A percentile compares a stretch with the other conserved stretches of the same genome.
These are phyloP conservation scores for Drosophila lutescens DNA, from an alignment of 2,888 invertebrate genomes.

Conservation along the genomic window DNA sequence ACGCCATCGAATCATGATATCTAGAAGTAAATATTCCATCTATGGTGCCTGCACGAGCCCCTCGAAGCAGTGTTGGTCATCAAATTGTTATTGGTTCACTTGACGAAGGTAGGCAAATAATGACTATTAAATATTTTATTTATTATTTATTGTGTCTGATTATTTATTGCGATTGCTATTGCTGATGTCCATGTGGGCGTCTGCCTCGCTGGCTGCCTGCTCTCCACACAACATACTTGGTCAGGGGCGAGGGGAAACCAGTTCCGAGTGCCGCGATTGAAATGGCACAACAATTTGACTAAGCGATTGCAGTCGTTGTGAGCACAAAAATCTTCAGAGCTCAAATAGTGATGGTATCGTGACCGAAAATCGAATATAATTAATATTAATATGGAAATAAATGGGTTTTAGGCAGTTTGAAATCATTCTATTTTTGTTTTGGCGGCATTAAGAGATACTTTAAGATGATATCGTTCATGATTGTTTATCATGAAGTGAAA, in stretches of 20 bases:
- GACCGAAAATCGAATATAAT: constrained; percentile 16
- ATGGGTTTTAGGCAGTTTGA: constrained; percentile 1
- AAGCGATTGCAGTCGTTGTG: constrained; percentile 57
- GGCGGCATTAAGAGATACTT: not conserved
- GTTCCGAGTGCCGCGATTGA: constrained; percentile 55
- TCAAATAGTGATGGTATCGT: constrained; percentile 34
- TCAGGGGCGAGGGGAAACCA: constrained; percentile 52
- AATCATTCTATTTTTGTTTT: constrained; percentile 6
- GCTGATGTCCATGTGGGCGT: constrained; percentile 37
- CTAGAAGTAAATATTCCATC: not conserved
- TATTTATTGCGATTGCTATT: constrained; percentile 28
- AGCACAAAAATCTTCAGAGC: constrained; percentile 33
- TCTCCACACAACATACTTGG: constrained; percentile 22
- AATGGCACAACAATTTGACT: constrained; percentile 59
- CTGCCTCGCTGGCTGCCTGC: constrained; percentile 36
- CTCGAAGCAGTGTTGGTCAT: constrained; percentile 35
- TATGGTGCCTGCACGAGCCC: constrained; percentile 29
- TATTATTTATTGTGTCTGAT: constrained; percentile 36
- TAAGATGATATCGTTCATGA: constrained; percentile 6
- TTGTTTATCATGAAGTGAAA: not conserved
- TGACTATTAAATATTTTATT: constrained; percentile 45
- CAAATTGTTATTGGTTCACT: constrained; percentile 35
- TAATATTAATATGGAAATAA: constrained; percentile 14
- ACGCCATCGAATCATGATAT: constrained; percentile 16
- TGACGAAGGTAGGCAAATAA: constrained; percentile 40